A percentile compares a stretch with the other conserved stretches of the same genome.
These are phyloP conservation scores for Myripristis murdjan DNA, from an alignment of 2,797 vertebrate species.

Conservation along the genomic window DNA sequence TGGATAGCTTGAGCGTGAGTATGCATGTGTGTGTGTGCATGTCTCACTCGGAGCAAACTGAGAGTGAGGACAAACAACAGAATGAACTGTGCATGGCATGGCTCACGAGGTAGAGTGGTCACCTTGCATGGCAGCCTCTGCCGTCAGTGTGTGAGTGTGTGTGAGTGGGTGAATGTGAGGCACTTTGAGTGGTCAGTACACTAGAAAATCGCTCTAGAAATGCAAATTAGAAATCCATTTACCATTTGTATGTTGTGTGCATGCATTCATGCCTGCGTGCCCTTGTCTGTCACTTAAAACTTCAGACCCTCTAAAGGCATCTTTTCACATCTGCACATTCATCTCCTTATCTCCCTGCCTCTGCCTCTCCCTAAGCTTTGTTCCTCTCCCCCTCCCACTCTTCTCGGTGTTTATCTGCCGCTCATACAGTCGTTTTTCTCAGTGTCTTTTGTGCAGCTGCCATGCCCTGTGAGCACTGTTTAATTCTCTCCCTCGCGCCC, in stretches of 20 bases:
- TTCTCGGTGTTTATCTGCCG: conserved; percentile 47
- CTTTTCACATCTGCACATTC: conserved; percentile 48
- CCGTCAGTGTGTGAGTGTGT: too few relatives aligned
- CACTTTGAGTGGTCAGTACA: too few relatives aligned
- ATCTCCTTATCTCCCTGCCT: conserved; percentile 49
- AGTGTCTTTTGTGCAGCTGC: conserved; percentile 67
- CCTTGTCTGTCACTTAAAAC: conserved; percentile 67
- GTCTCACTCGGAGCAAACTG: conserved; percentile 48
- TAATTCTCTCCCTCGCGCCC: conserved; percentile 65
- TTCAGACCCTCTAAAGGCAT: conserved; percentile 52
- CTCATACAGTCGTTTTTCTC: conserved; percentile 27
- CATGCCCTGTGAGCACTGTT: conserved; percentile 78
- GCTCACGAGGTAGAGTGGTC: too few relatives aligned
- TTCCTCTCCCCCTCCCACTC: conserved; percentile 31
- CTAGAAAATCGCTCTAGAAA: too few relatives aligned
- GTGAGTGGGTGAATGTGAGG: too few relatives aligned
- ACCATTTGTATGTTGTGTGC: too few relatives aligned
- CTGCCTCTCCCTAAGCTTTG: conserved; percentile 24
- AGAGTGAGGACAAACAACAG: conserved; percentile 31
- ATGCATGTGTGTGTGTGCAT: conserved; percentile 5
- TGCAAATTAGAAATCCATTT: too few relatives aligned
- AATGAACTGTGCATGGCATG: conserved; percentile 33
- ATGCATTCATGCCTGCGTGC: conserved; percentile 32
- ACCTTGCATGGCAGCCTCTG: too few relatives aligned
- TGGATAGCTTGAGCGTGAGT: conserved; percentile 38